Evolutionary conservation across 1,140 invertebrate species (phyloP).

Genomic region (Archivesica marissinica): DNA sequence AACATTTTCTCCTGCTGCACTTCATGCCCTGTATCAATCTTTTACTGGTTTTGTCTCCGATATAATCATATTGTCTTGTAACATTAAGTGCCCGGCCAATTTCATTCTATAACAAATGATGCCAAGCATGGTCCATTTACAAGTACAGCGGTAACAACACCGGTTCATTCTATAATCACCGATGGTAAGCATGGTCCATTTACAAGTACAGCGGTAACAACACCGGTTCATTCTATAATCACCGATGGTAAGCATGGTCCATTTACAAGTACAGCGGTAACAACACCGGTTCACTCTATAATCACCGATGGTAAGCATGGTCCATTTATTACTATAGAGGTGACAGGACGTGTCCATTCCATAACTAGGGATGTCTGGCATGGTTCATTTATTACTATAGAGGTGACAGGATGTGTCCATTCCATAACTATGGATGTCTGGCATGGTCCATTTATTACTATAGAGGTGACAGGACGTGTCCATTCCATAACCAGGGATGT

Average conservation of each 20-base stretch:
- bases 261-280: conserved; percentile 90
- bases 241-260: conserved; percentile 89
- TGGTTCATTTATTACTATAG: conserved; percentile 81
- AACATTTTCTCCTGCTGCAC: not conserved
- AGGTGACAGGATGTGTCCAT: conserved; percentile 99
- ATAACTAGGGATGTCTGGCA: conserved; percentile 95
- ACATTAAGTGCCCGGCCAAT: not conserved
- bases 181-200: no score
- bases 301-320: conserved; percentile 92
- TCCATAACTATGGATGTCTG: conserved; percentile 94
- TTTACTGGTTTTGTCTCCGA: not conserved
- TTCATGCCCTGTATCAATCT: not conserved
- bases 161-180: conserved; percentile 95
- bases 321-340: conserved; percentile 84
- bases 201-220: conserved; percentile 98
- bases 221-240: conserved; percentile 97
- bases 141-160: no score
- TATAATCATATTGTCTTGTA: not conserved
- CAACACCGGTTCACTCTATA: conserved; percentile 97
- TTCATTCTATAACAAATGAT: not conserved
- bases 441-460: conserved; percentile 3
- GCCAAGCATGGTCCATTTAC: not conserved
- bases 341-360: conserved; percentile 98
- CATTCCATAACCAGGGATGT: conserved; percentile 96
- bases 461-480: conserved; percentile 96